These are phyloP conservation scores for Mugil cephalus DNA, from an alignment of 2,113 vertebrate species.

Conservation along the genomic window DNA sequence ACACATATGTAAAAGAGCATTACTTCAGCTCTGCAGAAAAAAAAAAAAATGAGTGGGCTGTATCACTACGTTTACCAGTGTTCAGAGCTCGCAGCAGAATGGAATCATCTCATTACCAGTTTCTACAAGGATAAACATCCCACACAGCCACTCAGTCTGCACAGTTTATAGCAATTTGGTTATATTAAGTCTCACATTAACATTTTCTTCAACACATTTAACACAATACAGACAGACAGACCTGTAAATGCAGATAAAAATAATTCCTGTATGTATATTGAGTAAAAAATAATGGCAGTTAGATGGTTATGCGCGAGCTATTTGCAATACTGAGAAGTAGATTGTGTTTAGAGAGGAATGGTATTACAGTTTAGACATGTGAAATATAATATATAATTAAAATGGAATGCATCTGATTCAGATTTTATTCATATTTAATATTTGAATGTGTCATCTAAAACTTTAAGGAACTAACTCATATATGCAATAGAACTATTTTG, in stretches of 20 bases:
- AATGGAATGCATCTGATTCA: no score
- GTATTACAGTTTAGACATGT: no score
- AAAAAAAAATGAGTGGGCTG: slow-evolving; percentile 66
- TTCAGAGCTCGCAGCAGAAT: slow-evolving; percentile 78
- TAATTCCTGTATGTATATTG: neutral
- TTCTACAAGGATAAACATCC: slow-evolving; percentile 78
- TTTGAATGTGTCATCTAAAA: no score
- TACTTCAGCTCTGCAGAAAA: slow-evolving; percentile 69
- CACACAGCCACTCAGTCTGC: slow-evolving; percentile 78
- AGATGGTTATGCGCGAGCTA: no score
- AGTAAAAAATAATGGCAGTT: no score
- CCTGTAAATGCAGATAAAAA: neutral
- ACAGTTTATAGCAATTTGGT: slow-evolving; percentile 77
- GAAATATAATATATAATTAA: no score
- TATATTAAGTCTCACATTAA: slow-evolving; percentile 75
- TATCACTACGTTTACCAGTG: slow-evolving; percentile 76
- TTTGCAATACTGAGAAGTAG: neutral
- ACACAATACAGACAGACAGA: slow-evolving; percentile 36
- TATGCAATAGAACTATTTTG: no score
- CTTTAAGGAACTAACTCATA: no score
- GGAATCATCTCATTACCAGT: slow-evolving; percentile 82
- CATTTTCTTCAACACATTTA: slow-evolving; percentile 57
- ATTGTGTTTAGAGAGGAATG: no score
- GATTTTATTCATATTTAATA: no score
- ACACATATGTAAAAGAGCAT: slow-evolving; percentile 68